Evolutionary conservation across 2,888 invertebrate genomes (phyloP).

Genomic region (Tribolium freemani): DNA sequence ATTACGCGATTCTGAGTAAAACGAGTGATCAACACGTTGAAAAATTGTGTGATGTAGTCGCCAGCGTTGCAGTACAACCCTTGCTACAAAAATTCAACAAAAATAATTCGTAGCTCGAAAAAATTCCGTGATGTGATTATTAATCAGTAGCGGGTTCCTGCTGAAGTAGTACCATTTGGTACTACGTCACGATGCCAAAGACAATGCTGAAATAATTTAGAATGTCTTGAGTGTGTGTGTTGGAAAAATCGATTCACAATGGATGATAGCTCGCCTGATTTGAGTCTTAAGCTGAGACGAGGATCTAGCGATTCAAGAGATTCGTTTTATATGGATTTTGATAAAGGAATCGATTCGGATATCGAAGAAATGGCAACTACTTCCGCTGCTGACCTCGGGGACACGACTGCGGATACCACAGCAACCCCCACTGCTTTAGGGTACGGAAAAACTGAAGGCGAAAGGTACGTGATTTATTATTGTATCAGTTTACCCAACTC

Average conservation of each 20-base stretch:
- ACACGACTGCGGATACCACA: conserved; percentile 62
- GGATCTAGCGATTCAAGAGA: conserved; percentile 90
- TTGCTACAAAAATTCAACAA: conserved; percentile 7
- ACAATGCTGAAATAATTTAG: conserved; percentile 10
- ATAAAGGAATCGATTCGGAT: conserved; percentile 91
- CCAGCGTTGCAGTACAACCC: neutral
- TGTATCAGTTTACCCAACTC: neutral
- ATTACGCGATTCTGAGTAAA: conserved; percentile 2
- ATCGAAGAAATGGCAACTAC: conserved; percentile 87
- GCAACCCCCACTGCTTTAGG: conserved; percentile 61
- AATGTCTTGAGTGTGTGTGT: conserved; percentile 14
- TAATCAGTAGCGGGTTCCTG: neutral
- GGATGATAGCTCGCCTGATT: conserved; percentile 87
- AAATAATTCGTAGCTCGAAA: neutral
- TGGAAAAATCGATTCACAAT: conserved; percentile 57
- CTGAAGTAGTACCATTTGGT: conserved; percentile 20
- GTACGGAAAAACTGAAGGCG: conserved; percentile 48
- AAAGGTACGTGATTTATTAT: conserved; percentile 45
- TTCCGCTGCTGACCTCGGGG: conserved; percentile 70
- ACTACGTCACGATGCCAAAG: conserved; percentile 12
- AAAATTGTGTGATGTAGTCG: conserved; percentile 1
- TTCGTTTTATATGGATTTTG: conserved; percentile 92
- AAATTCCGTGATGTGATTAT: conserved; percentile 22
- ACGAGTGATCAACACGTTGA: neutral
- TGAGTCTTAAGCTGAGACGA: conserved; percentile 86